Percentiles rank a stretch among this genome's conserved stretches.
phyloP scores from a whole-genome alignment of 2,888 invertebrate genomes.

The Amiota minor region DNA sequence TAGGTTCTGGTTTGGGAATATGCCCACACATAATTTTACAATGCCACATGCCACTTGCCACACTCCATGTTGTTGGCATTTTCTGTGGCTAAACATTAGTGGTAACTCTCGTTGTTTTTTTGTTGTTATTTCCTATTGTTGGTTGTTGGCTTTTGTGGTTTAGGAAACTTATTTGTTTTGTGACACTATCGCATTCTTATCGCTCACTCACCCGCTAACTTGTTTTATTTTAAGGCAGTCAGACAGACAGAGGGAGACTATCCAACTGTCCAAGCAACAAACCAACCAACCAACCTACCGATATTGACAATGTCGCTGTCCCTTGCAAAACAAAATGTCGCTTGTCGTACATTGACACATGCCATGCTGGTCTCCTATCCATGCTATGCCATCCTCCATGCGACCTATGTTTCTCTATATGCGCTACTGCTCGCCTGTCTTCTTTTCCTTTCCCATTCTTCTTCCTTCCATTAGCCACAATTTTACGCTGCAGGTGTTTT shows the following conservation, averaged over 20 bases:
- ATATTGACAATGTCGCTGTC: constrained; percentile 1
- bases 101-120: constrained; percentile 49
- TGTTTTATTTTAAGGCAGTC: constrained; percentile 14
- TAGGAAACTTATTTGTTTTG: constrained; percentile 64
- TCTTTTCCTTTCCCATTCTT: background rate
- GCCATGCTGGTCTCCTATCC: constrained; percentile 34
- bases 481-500: constrained; percentile 56
- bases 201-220: constrained; percentile 5
- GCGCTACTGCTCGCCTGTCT: background rate
- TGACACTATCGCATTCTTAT: constrained; percentile 55
- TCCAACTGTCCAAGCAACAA: constrained; percentile 28
- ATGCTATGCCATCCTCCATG: background rate
- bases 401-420: background rate
- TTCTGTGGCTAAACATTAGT: constrained; percentile 62
- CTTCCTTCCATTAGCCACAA: constrained; percentile 7
- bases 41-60: constrained; percentile 6
- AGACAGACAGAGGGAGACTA: no score
- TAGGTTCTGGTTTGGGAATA: background rate
- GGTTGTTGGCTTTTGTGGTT: constrained; percentile 56
- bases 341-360: constrained; percentile 48
- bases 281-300: constrained; percentile 30
- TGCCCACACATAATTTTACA: no score
- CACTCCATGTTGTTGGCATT: constrained; percentile 25
- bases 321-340: no score
- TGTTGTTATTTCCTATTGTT: constrained; percentile 15